Base-by-base conservation (phyloP, 2,888 invertebrate species). In the Melanophora roralis region DNA sequence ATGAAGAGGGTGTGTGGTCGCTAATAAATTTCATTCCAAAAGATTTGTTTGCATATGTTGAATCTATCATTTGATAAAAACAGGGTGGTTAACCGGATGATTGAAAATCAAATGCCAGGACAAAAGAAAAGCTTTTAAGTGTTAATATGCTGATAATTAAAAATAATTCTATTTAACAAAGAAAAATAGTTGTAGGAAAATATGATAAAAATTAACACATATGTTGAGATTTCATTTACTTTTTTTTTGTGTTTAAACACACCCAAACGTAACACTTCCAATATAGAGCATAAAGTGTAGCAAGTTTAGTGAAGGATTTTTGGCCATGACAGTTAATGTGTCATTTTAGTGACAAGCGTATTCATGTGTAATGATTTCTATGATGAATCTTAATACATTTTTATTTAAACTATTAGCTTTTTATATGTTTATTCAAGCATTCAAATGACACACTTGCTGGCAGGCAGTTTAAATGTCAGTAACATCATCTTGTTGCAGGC, bases 141-240 rank as follows among this genome's bases (percentile, higher is more conserved):
- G 68, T 64, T 68, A 64, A 80, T 80, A 68, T 67, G 71, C 40
- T 45, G 55, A 67, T 64, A 80, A 80, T 80, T 80, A 72, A 65
- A 79, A 75, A 64, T 64, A 23, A 67, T 43, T 65, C 19, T 36
- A 2, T 27, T 27, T 27, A 32, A 67, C n/a, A 43, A 51, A 19
- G 51, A 27, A 34, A 32, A 40, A 34, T 21, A n/a, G 19, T n/a
- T 12, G 19, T 2, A 40, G 5, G 40, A 27, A 49, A 14, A 16
- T 51, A 27, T 57, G 11, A 34, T 11, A 78, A 55, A 78, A 75
- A 68, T 73, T 67, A 43, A 34, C 76, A 47, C 80, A 80, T 69
- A 80, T 80, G 80, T 72, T 77, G 36, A 57, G 49, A 77, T 77
- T 68, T 77, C 64, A 45, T 1, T n/a, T 1, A 9, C 11, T n/a